Evolutionary conservation across 2,888 invertebrate species (phyloP).

Genomic region (Rhagium mordax): DNA sequence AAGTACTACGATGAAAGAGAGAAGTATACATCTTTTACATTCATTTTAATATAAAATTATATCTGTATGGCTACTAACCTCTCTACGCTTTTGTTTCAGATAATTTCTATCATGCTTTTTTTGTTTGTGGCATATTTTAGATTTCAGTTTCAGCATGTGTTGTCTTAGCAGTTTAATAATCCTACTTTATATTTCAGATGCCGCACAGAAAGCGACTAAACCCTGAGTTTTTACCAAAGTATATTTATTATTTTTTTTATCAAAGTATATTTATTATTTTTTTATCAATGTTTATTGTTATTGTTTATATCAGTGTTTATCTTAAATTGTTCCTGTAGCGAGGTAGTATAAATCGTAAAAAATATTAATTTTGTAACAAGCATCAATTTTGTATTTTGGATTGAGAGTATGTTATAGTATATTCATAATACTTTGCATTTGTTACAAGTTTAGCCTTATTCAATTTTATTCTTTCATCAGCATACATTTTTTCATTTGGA

Average conservation of each 20-base stretch:
- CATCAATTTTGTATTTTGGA: no score
- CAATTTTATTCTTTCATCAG: no score
- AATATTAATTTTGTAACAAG: no score
- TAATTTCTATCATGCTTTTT: neutral
- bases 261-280: neutral
- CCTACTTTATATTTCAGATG: neutral
- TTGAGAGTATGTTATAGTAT: no score
- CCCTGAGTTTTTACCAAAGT: neutral
- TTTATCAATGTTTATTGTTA: neutral
- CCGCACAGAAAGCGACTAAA: neutral
- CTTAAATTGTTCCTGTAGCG: neutral
- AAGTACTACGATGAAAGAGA: neutral
- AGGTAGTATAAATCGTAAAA: neutral
- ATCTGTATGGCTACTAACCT: slow-evolving; percentile 3
- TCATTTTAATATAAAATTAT: neutral
- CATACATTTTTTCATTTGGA: no score
- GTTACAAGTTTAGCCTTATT: no score
- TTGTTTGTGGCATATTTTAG: neutral
- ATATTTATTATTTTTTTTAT: no score
- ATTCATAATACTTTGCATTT: no score
- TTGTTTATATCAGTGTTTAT: neutral
- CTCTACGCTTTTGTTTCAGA: slow-evolving; percentile 2
- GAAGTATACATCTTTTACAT: neutral
- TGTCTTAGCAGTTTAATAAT: neutral
- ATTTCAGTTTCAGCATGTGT: neutral